Evolutionary conservation across 2,797 vertebrate species (phyloP).

Genomic region (Neomorphus geoffroyi): DNA sequence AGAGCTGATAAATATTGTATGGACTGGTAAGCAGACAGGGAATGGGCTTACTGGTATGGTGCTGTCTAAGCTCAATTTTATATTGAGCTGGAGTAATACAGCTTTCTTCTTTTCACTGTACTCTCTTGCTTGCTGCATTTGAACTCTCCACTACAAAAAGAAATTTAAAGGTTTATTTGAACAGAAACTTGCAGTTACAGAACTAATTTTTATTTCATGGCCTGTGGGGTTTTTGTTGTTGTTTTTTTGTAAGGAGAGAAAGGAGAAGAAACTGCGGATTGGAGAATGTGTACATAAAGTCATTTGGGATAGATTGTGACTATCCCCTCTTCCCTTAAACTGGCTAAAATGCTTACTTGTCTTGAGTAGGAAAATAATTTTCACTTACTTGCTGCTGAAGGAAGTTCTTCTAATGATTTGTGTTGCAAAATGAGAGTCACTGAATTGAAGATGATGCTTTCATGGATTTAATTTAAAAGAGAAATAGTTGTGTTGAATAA

Average conservation of each 20-base stretch:
- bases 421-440: slow-evolving; percentile 10
- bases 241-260: background rate
- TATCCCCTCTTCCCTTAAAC: background rate
- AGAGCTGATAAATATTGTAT: background rate
- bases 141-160: background rate
- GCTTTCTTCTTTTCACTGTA: background rate
- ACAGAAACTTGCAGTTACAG: background rate
- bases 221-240: background rate
- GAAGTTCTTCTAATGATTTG: background rate
- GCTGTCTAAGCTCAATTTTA: background rate
- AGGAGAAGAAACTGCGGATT: background rate
- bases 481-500: background rate
- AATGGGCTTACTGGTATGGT: background rate
- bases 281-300: background rate
- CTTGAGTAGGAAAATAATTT: background rate
- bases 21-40: background rate
- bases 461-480: background rate
- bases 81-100: background rate
- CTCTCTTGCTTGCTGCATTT: background rate
- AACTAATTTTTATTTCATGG: background rate
- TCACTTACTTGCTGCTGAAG: background rate
- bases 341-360: background rate
- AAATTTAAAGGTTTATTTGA: background rate
- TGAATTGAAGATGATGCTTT: background rate
- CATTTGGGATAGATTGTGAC: background rate